Conservation (phyloP, 2,797 vertebrate genomes). For the Cirrhinus mrigala region DNA sequence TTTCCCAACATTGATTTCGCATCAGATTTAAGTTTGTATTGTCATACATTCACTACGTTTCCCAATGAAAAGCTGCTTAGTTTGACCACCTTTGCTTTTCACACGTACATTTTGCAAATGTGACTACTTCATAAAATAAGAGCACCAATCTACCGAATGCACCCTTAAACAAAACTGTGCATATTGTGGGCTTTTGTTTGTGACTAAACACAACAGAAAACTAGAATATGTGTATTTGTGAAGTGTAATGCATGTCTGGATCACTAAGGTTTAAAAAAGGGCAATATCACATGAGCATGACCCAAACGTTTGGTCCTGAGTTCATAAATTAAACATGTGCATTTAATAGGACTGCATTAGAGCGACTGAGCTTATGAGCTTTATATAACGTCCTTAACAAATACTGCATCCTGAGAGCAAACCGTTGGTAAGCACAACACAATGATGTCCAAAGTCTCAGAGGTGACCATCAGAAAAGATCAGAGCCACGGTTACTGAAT, state of each 20-base stretch:
- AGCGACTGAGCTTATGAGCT: slow-evolving; percentile 43
- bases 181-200: background rate
- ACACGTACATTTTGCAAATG: background rate
- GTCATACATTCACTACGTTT: background rate
- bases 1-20: background rate
- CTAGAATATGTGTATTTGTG: background rate
- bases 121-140: no score
- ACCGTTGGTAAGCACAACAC: slow-evolving; percentile 44
- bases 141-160: background rate
- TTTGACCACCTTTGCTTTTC: background rate
- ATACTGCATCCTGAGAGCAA: slow-evolving; percentile 59
- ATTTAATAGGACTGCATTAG: slow-evolving; percentile 45
- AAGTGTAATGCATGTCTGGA: slow-evolving; percentile 8
- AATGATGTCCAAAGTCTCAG: slow-evolving; percentile 30
- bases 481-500: background rate
- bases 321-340: slow-evolving; percentile 53
- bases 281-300: slow-evolving; percentile 38
- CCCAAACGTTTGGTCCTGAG: slow-evolving; percentile 56
- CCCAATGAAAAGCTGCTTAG: background rate
- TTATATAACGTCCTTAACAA: slow-evolving; percentile 48
- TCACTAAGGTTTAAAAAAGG: slow-evolving; percentile 14
- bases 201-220: background rate
- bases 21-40: background rate
- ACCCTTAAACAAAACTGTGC: background rate
- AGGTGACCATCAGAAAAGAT: slow-evolving; percentile 6